Conservation (phyloP, 1,140 invertebrate genomes). For the Drosophila grimshawi region DNA sequence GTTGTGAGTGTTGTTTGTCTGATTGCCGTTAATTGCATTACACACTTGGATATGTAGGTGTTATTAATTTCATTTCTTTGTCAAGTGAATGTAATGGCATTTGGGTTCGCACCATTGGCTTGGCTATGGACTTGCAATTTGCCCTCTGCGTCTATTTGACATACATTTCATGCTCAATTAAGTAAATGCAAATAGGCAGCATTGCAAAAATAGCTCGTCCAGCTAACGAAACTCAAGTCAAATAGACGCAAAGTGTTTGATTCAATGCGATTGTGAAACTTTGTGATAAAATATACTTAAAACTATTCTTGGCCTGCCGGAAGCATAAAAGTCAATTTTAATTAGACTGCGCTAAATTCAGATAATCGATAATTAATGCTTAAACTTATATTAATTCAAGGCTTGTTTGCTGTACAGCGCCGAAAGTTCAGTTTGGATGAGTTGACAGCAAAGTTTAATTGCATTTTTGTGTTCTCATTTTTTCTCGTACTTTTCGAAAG, state of each 20-base stretch:
- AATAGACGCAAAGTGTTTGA: slow-evolving; percentile 11
- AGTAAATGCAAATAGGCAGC: slow-evolving; percentile 27
- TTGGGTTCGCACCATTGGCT: slow-evolving; percentile 7
- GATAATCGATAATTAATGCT: slow-evolving; percentile 1
- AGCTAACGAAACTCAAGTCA: slow-evolving; percentile 24
- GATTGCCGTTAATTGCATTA: slow-evolving; percentile 54
- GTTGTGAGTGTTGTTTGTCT: slow-evolving; percentile 30
- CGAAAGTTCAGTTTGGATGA: background rate
- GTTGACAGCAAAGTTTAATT: background rate
- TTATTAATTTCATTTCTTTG: slow-evolving; percentile 54
- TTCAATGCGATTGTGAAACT: slow-evolving; percentile 1
- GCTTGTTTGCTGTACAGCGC: background rate
- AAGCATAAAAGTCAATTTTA: slow-evolving; percentile 1
- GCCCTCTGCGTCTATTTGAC: slow-evolving; percentile 13
- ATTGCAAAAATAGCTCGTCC: slow-evolving; percentile 4
- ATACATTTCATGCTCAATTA: slow-evolving; percentile 50
- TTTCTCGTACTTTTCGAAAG: background rate
- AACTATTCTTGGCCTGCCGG: background rate
- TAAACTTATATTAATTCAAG: background rate
- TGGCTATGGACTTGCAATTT: background rate
- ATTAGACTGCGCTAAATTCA: slow-evolving; percentile 4
- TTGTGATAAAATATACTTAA: slow-evolving; percentile 3
- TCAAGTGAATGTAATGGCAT: slow-evolving; percentile 30
- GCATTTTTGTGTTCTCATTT: background rate
- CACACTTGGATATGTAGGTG: slow-evolving; percentile 33